Conservation (phyloP, 2,113 vertebrate genomes). For the Nycticryphes semicollaris region DNA sequence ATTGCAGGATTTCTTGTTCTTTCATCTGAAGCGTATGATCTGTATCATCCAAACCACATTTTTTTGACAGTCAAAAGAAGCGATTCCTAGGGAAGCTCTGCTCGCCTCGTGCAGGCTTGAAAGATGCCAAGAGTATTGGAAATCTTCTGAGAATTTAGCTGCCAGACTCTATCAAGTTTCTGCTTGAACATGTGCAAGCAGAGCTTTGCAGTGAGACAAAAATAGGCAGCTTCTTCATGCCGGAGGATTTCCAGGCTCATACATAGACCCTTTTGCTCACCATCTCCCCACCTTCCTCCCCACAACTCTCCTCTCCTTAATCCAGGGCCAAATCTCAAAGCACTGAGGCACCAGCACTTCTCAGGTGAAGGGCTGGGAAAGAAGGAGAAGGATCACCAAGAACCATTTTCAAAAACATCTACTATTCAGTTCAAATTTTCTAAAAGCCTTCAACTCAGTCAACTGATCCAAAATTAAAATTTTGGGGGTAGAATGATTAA, state of each 20-base stretch:
- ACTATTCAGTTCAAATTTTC: background rate
- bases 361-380: background rate
- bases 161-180: background rate
- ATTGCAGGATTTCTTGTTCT: slow-evolving; percentile 5
- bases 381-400: background rate
- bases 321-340: background rate
- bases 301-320: background rate
- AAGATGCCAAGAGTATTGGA: background rate
- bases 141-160: slow-evolving; percentile 7
- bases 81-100: background rate
- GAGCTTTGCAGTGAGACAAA: background rate
- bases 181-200: background rate
- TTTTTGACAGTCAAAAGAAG: background rate
- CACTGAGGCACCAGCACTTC: background rate
- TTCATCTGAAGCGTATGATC: background rate
- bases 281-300: background rate
- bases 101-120: background rate
- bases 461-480: background rate
- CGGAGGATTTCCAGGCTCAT: background rate
- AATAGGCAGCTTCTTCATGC: background rate
- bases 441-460: background rate
- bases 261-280: background rate
- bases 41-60: background rate
- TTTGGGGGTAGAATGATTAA: background rate
- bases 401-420: background rate